Conservation (phyloP, 2,797 vertebrate genomes). For the Smutsia temminckii region DNA sequence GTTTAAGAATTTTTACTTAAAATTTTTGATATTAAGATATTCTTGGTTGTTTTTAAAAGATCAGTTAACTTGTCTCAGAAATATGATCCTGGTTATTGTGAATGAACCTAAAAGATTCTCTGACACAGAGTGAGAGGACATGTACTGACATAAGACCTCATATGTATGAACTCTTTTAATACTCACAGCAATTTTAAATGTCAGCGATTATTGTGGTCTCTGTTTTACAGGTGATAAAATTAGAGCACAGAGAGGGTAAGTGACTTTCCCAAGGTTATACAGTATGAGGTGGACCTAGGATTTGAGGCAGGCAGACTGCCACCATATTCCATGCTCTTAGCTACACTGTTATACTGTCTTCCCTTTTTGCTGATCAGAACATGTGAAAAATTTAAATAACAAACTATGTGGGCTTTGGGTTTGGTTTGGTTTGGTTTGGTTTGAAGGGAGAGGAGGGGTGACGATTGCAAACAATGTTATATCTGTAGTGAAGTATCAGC, state of each 20-base stretch:
- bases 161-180: not conserved
- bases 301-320: not conserved
- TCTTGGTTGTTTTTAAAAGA: not conserved
- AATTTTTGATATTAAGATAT: not conserved
- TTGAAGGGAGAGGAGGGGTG: not conserved
- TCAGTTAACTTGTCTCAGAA: not conserved
- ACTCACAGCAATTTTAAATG: not conserved
- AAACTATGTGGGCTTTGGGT: not conserved
- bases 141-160: not conserved
- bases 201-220: not conserved
- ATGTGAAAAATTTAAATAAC: not conserved
- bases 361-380: not conserved
- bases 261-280: not conserved
- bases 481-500: not conserved
- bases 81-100: not conserved
- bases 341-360: not conserved
- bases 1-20: not conserved
- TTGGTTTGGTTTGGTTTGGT: not conserved
- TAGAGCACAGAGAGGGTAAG: not conserved
- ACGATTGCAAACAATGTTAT: not conserved
- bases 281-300: not conserved
- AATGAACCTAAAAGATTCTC: not conserved
- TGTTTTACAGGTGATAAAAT: not conserved
- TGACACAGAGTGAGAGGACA: not conserved
- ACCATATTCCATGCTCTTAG: not conserved